These are phyloP conservation scores for Cheilosia vulpina DNA, from an alignment of 2,888 invertebrate species.

Conservation along the genomic window DNA sequence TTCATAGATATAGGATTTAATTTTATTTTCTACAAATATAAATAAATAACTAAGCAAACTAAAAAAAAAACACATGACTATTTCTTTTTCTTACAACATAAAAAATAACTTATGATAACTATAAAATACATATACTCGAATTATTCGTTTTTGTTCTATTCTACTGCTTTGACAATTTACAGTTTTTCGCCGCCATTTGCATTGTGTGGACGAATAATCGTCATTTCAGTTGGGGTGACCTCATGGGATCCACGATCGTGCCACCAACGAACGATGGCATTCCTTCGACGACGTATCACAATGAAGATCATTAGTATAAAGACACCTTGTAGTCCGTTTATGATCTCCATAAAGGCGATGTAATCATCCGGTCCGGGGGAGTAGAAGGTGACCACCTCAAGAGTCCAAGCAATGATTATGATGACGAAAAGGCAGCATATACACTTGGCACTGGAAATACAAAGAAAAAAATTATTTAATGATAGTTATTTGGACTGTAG, in stretches of 20 bases:
- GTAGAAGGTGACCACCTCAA: conserved; percentile 87
- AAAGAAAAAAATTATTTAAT: not conserved
- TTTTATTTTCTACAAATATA: not conserved
- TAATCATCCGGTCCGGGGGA: conserved; percentile 79
- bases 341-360: conserved; percentile 88
- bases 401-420: conserved; percentile 89
- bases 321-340: conserved; percentile 89
- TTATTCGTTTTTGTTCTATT: conserved; percentile 24
- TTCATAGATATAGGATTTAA: not conserved
- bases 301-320: conserved; percentile 88
- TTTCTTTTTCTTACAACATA: not conserved
- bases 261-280: conserved; percentile 82
- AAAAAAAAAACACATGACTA: conserved; percentile 5
- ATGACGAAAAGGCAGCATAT: conserved; percentile 86
- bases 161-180: not conserved
- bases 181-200: conserved; percentile 24
- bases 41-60: conserved; percentile 24
- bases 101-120: conserved; percentile 15
- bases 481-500: not conserved
- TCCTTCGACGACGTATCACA: conserved; percentile 80
- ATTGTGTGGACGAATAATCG: conserved; percentile 6
- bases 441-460: conserved; percentile 81
- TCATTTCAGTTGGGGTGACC: conserved; percentile 77
- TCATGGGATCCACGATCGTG: conserved; percentile 82
- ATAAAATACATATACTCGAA: conserved; percentile 7